These are phyloP conservation scores for Phalera bucephala DNA, from an alignment of 2,888 invertebrate species.

Conservation along the genomic window DNA sequence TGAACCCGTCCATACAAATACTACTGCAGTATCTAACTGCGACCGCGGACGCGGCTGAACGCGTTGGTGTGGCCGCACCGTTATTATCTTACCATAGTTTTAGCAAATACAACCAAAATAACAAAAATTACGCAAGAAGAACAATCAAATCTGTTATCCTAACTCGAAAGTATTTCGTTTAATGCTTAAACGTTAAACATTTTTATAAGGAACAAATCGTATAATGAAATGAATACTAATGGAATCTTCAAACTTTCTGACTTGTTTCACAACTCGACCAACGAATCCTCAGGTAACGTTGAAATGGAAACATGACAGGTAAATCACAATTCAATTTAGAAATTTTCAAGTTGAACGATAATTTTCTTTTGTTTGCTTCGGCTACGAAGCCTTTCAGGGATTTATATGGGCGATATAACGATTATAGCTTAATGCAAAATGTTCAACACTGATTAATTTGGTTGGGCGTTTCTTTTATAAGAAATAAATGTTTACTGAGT, in stretches of 20 bases:
- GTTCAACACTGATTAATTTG: neutral
- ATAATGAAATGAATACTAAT: conserved; percentile 26
- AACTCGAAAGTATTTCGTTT: neutral
- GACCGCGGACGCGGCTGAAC: too few species aligned
- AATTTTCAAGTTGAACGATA: conserved; percentile 9
- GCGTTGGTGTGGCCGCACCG: too few species aligned
- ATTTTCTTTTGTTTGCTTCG: conserved; percentile 9
- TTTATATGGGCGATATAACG: conserved; percentile 1
- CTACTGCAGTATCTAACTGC: too few species aligned
- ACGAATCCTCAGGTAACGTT: conserved; percentile 5
- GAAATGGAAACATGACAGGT: conserved; percentile 7
- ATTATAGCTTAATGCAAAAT: conserved; percentile 1
- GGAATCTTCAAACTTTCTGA: conserved; percentile 15
- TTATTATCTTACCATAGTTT: too few species aligned
- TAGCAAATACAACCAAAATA: too few species aligned
- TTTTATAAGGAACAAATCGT: conserved; percentile 8
- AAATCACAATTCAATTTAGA: conserved; percentile 16
- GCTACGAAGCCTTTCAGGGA: conserved; percentile 2
- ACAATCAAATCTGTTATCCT: neutral
- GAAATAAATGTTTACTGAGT: neutral
- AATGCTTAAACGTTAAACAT: conserved; percentile 1
- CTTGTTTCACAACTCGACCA: conserved; percentile 9
- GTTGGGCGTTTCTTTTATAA: neutral
- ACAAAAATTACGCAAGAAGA: too few species aligned
- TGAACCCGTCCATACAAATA: too few species aligned